Evolutionary conservation across 2,797 vertebrate species (phyloP).

Genomic region (Jordanella pulchra): DNA sequence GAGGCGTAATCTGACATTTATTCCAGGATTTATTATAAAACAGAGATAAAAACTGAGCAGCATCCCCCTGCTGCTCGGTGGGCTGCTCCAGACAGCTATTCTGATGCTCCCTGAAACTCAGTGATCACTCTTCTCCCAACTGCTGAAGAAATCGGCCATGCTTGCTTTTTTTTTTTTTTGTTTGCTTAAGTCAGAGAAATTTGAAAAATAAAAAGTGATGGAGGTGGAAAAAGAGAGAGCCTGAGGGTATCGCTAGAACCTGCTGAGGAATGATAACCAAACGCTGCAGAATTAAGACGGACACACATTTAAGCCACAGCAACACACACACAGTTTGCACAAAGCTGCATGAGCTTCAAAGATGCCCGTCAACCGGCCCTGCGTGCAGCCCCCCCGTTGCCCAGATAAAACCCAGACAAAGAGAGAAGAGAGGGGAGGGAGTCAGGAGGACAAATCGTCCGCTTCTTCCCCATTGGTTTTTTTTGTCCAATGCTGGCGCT

Average conservation of each 20-base stretch:
- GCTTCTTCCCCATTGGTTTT: constrained; percentile 62
- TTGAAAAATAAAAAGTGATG: constrained; percentile 33
- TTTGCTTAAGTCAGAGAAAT: constrained; percentile 22
- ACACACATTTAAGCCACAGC: constrained; percentile 27
- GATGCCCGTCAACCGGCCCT: constrained; percentile 59
- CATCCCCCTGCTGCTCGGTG: constrained; percentile 58
- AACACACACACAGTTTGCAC: constrained; percentile 34
- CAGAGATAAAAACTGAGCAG: constrained; percentile 42
- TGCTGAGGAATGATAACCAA: constrained; percentile 76
- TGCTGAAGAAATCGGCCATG: constrained; percentile 34
- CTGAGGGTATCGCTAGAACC: constrained; percentile 55
- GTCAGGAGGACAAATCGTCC: constrained; percentile 72
- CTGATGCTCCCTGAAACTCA: constrained; percentile 37
- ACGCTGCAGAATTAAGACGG: constrained; percentile 64
- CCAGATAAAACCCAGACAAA: constrained; percentile 80
- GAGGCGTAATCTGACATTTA: constrained; percentile 66
- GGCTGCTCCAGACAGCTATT: constrained; percentile 45
- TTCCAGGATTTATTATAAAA: constrained; percentile 60
- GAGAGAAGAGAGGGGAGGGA: constrained; percentile 64
- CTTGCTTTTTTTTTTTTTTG: constrained; percentile 34
- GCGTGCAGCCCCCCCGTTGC: constrained; percentile 68
- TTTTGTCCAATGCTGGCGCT: constrained; percentile 58
- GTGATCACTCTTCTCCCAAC: constrained; percentile 21
- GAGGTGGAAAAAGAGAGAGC: constrained; percentile 52
- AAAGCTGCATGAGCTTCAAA: constrained; percentile 66